Percentiles rank a stretch among this genome's conserved stretches.
These are phyloP conservation scores for Pontoporia blainvillei DNA, from an alignment of 2,113 vertebrate genomes.

Conservation along the genomic window DNA sequence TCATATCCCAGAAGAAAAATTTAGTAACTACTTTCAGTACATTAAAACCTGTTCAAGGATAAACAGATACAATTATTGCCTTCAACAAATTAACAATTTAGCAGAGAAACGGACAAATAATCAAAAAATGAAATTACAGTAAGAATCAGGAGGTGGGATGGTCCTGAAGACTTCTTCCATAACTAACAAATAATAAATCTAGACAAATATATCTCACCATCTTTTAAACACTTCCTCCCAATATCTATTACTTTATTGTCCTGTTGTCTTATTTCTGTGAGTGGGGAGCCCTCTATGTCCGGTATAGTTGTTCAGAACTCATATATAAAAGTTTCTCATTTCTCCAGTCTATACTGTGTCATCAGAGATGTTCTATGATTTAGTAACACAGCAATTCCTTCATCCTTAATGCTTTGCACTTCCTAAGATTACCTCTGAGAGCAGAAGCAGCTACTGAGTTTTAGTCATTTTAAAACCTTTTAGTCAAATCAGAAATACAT, in stretches of 20 bases:
- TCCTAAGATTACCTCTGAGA: not conserved
- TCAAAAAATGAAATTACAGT: not conserved
- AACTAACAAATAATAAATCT: not conserved
- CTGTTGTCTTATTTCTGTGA: not conserved
- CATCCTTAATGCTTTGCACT: not conserved
- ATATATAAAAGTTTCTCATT: not conserved
- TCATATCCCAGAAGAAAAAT: not conserved
- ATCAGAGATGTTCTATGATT: not conserved
- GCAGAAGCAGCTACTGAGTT: not conserved
- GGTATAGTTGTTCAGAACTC: not conserved
- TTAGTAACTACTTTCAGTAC: not conserved
- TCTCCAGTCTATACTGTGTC: not conserved
- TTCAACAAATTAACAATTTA: not conserved
- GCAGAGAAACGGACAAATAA: not conserved
- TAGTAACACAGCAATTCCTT: not conserved
- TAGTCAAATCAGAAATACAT: not conserved
- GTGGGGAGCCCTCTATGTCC: too few relatives aligned
- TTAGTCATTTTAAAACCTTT: constrained; percentile 2
- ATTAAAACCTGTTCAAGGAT: not conserved
- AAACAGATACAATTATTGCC: not conserved
- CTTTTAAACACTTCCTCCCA: not conserved
- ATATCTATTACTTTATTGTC: not conserved
- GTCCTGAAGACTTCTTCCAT: not conserved
- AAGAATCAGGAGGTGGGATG: not conserved
- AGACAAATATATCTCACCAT: not conserved